Percentiles rank a stretch among this genome's conserved stretches.
These are phyloP conservation scores for Apaloderma vittatum DNA, from an alignment of 2,113 vertebrate species.

Conservation along the genomic window DNA sequence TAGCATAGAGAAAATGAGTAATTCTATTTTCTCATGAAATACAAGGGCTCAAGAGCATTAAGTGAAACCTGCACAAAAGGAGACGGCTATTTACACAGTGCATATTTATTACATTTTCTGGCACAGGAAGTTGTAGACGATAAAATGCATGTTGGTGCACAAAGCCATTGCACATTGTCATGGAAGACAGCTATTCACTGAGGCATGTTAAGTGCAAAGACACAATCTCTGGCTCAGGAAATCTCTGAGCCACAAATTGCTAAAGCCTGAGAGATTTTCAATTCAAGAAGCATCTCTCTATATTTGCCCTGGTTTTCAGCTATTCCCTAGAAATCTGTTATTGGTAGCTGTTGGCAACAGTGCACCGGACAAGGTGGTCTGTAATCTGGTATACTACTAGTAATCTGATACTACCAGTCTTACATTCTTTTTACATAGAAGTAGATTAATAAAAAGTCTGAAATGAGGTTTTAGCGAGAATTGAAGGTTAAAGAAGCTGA, in stretches of 20 bases:
- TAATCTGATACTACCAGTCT: background rate
- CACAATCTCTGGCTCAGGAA: background rate
- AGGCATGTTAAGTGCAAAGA: background rate
- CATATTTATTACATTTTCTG: slow-evolving; percentile 1
- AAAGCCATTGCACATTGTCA: background rate
- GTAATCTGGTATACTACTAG: background rate
- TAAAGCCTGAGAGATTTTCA: background rate
- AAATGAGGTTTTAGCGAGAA: background rate
- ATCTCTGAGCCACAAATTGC: slow-evolving; percentile 24
- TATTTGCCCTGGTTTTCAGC: background rate
- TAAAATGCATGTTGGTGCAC: slow-evolving; percentile 2
- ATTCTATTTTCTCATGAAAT: background rate
- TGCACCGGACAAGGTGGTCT: background rate
- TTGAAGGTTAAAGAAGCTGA: background rate
- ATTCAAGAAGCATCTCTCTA: slow-evolving; percentile 9
- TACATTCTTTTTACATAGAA: background rate
- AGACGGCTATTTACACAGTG: background rate
- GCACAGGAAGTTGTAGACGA: background rate
- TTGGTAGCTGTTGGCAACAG: background rate
- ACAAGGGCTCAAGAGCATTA: background rate
- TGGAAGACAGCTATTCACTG: background rate
- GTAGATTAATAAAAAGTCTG: background rate
- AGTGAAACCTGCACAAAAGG: background rate
- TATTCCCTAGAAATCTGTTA: slow-evolving; percentile 31
- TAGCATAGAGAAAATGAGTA: background rate